These are phyloP conservation scores for Tethya wilhelma DNA, from an alignment of 37 sponge, comb jelly and placozoan genomes.

Conservation along the genomic window DNA sequence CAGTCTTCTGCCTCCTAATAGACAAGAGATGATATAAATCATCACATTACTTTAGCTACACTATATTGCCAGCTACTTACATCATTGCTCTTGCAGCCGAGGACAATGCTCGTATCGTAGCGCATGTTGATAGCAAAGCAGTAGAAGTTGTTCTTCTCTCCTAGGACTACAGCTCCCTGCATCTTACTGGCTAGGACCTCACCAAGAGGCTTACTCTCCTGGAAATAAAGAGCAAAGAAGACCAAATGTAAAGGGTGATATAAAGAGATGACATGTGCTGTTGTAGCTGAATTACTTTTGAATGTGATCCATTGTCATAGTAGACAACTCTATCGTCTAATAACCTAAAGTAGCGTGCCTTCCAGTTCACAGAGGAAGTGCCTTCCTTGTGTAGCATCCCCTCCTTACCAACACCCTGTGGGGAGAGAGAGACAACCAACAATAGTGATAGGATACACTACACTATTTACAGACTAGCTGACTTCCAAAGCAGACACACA, in stretches of 20 bases:
- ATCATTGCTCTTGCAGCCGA: conserved; percentile 13
- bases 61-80: conserved; percentile 14
- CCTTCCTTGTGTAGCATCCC: conserved; percentile 50
- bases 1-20: conserved; percentile 51
- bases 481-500: too few species aligned
- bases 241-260: neutral
- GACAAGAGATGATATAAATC: neutral
- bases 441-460: neutral
- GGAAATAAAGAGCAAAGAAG: neutral
- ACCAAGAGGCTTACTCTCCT: conserved; percentile 3
- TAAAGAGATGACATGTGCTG: neutral
- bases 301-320: conserved; percentile 15
- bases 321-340: conserved; percentile 11
- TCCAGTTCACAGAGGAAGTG: conserved; percentile 10
- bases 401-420: conserved; percentile 53
- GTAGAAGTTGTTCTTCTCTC: conserved; percentile 16
- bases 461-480: too few species aligned
- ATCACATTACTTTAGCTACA: neutral
- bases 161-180: conserved; percentile 19
- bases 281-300: conserved; percentile 2
- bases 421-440: neutral
- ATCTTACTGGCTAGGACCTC: conserved; percentile 21
- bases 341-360: conserved; percentile 39
- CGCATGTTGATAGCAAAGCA: conserved; percentile 40
- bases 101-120: conserved; percentile 29